A percentile compares a stretch with the other conserved stretches of the same genome.
These are phyloP conservation scores for Sebastes diploproa DNA, from an alignment of 2,797 vertebrate genomes.

Conservation along the genomic window DNA sequence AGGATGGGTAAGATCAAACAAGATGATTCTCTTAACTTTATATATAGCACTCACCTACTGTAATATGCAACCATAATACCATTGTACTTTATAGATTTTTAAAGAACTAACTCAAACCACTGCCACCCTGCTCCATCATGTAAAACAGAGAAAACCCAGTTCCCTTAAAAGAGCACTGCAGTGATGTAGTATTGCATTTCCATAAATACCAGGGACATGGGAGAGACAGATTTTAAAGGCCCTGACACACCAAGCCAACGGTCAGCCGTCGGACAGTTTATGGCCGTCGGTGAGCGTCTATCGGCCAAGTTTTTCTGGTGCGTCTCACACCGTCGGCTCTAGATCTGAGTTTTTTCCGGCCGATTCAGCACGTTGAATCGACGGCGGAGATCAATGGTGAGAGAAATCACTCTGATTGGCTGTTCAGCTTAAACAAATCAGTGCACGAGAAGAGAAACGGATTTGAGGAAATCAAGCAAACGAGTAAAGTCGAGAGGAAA, in stretches of 20 bases:
- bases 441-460: no score
- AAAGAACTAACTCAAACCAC: neutral
- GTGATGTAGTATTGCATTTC: neutral
- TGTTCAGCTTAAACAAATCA: no score
- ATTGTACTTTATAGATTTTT: neutral
- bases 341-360: no score
- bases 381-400: neutral
- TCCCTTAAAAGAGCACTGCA: neutral
- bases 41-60: neutral
- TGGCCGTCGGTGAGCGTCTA: no score
- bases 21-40: neutral
- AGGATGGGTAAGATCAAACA: slow-evolving; percentile 75
- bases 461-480: no score
- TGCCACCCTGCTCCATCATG: neutral
- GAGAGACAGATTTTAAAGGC: neutral
- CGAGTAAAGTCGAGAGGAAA: no score
- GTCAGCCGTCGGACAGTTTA: no score
- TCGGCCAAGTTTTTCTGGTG: no score
- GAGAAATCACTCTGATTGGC: no score
- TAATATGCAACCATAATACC: neutral
- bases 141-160: neutral
- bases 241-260: no score
- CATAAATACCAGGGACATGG: neutral
- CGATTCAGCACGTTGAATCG: no score
- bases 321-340: no score